Evolutionary conservation across 2,113 vertebrate species (phyloP).

Genomic region (Felis chaus): DNA sequence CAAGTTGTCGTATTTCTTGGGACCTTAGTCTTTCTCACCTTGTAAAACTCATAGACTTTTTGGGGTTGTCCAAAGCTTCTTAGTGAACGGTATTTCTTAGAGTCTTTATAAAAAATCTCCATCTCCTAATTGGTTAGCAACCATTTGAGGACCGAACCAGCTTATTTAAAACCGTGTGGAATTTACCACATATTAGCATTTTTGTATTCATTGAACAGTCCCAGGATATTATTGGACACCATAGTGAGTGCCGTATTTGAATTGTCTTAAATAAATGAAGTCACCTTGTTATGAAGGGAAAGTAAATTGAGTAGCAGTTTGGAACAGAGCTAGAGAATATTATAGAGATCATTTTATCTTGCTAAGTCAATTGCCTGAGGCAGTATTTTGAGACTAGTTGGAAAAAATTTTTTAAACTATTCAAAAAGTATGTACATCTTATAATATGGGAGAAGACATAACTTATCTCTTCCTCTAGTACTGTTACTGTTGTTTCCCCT

Average conservation of each 20-base stretch:
- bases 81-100: not conserved
- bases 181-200: not conserved
- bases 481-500: not conserved
- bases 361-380: not conserved
- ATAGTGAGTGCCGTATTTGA: not conserved
- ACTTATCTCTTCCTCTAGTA: not conserved
- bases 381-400: slow-evolving; percentile 4
- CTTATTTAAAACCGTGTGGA: slow-evolving; percentile 13
- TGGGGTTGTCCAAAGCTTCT: not conserved
- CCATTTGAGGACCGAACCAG: not conserved
- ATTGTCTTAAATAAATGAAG: slow-evolving; percentile 13
- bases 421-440: not conserved
- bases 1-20: slow-evolving; percentile 4
- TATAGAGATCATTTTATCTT: slow-evolving; percentile 43
- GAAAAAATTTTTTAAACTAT: not conserved
- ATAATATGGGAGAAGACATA: not conserved
- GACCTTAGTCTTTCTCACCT: slow-evolving; percentile 9
- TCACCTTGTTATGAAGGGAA: slow-evolving; percentile 24
- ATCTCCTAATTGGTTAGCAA: not conserved
- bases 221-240: not conserved
- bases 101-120: not conserved
- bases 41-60: not conserved
- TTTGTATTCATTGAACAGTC: not conserved
- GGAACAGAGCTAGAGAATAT: not conserved
- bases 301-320: slow-evolving; percentile 35